These are phyloP conservation scores for Morelia viridis DNA, from an alignment of 2,797 vertebrate genomes.

Conservation along the genomic window DNA sequence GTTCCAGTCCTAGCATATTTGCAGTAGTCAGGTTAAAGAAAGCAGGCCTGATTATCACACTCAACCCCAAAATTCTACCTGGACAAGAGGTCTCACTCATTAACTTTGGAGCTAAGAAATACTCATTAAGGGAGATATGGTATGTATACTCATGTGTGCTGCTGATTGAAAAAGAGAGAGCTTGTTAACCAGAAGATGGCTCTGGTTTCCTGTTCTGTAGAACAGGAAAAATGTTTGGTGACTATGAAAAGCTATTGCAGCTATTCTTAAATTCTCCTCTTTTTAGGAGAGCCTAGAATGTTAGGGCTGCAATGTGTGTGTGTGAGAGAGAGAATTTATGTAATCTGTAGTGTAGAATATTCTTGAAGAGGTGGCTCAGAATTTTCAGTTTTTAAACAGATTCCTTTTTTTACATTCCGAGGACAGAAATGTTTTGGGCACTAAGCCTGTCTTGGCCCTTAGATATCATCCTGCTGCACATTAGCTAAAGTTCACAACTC, in stretches of 20 bases:
- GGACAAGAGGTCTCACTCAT: neutral
- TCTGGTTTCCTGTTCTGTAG: neutral
- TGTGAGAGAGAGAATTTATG: neutral
- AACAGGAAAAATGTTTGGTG: neutral
- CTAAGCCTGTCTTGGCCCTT: neutral
- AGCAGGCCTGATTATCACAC: neutral
- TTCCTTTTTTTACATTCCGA: accelerated
- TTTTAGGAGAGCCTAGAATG: neutral
- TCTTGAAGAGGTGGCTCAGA: neutral
- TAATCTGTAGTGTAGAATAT: neutral
- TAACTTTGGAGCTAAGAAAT: neutral
- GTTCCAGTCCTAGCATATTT: neutral
- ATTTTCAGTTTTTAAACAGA: neutral
- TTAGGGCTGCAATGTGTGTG: neutral
- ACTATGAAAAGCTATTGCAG: neutral
- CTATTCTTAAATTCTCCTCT: neutral
- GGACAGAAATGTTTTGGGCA: neutral
- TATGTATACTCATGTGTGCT: neutral
- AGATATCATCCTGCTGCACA: accelerated
- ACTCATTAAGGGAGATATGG: neutral
- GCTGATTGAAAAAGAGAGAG: neutral
- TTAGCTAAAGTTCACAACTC: neutral
- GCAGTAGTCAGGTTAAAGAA: neutral
- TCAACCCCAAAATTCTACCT: neutral
- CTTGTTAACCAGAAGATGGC: neutral